Base-by-base conservation (phyloP, 2,113 vertebrate genomes). In the Budorcas taxicolor region DNA sequence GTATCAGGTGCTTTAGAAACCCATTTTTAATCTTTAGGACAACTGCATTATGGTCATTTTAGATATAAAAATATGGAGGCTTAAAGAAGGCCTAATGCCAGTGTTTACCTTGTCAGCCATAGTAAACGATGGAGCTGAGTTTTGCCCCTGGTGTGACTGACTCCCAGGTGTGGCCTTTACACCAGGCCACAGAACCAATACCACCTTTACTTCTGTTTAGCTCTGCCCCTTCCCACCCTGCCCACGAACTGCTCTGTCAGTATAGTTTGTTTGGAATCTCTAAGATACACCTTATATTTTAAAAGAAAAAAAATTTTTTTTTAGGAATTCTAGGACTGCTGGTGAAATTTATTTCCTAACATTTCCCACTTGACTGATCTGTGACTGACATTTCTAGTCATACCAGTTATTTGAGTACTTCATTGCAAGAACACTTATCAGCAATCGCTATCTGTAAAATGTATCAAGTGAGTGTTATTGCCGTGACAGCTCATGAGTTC, bases 401-500 rank as follows among this genome's bases (percentile, higher is more conserved):
- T 45, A 97, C 92, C 88, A 40, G 57, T 16, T 98, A 93, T 92
- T 95, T 91, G 91, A 97, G 87, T 80, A 94, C 90, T 93, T 98
- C 82, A 95, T 85, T 97, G 97, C 78, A 50, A 87, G 88, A 98
- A 90, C 64, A 87, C 90, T 98, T 98, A 97, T 91, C 97, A 97
- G 95, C 93, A 98, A 97, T 97, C 96, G 91, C 94, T 97, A 52
- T 96, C 94, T 96, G 14, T 97, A 92, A 98, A 97, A 97, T 95
- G 81, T 94, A 96, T 97, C 96, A 94, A 87, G 82, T 84, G 92
- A 94, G 91, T 95, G 96, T 98, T 98, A 98, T 97, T 90, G 76
- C 93, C 94, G 53, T 94, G 97, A 98, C 93, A 97, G 93, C 90
- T 98, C 97, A 92, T 97, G 98, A 97, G 85, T 97, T 98, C 94